Evolutionary conservation across 2,888 invertebrate species (phyloP).

Genomic region (Caenorhabditis sulstoni): DNA sequence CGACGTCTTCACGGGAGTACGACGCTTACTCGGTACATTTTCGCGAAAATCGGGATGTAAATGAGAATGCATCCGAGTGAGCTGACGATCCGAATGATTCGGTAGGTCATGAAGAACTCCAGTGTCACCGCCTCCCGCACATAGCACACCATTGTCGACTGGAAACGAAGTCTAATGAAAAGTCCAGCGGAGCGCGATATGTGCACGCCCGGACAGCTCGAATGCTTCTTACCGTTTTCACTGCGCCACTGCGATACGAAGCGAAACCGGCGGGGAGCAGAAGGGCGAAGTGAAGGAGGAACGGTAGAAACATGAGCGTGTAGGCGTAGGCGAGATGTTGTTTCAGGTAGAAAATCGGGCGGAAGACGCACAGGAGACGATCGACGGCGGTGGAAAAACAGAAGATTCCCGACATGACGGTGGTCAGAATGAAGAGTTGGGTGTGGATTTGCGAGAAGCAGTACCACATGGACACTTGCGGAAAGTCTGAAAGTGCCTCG

Average conservation of each 20-base stretch:
- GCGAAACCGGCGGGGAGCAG: conserved; percentile 22
- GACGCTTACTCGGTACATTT: conserved; percentile 49
- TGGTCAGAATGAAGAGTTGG: conserved; percentile 59
- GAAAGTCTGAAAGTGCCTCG: conserved; percentile 60
- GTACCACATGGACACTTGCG: conserved; percentile 42
- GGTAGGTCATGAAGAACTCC: conserved; percentile 28
- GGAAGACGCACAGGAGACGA: conserved; percentile 60
- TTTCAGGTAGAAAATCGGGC: conserved; percentile 57
- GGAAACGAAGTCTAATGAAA: neutral
- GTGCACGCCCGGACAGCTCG: too few relatives aligned
- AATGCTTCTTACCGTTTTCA: conserved; percentile 11
- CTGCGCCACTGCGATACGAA: neutral
- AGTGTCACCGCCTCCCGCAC: conserved; percentile 29
- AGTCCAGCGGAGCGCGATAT: neutral
- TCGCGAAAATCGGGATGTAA: conserved; percentile 50
- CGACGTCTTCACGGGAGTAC: too few relatives aligned
- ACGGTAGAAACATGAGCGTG: conserved; percentile 32
- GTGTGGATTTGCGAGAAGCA: conserved; percentile 47
- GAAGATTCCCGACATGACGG: conserved; percentile 50
- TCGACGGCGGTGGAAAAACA: conserved; percentile 45
- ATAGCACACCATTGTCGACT: conserved; percentile 47
- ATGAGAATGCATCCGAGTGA: conserved; percentile 42
- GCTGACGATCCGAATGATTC: conserved; percentile 47
- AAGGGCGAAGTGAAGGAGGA: conserved; percentile 32
- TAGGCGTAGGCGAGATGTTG: conserved; percentile 34